Evolutionary conservation across 1,140 invertebrate species (phyloP), one percentile per base, ranked within the genome.

Genomic region (Matsumurasca onukii): DNA sequence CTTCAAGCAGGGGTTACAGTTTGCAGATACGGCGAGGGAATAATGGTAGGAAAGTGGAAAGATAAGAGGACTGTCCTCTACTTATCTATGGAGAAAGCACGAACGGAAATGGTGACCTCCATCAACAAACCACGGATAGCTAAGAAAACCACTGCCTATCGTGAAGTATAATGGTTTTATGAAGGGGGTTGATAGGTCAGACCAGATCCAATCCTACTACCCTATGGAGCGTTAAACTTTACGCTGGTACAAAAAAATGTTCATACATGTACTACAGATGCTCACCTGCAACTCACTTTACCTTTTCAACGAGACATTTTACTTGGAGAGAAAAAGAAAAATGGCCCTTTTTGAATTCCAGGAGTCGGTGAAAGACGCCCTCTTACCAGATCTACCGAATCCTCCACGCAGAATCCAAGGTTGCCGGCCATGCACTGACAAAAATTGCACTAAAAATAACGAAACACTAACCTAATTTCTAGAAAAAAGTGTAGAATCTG

Each of bases 151-250:
- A 34, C 25, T 69, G 24, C 48, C 70, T 20, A 67, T 71, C 25
- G 29, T 69, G 12, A 63, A 71, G 29, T 73, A 71, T 63, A 70
- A 72, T 66, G 55, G 57, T n/a, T 71, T 63, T 59, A 72, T 72
- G 67, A 61, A 48, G 31, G 69, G 63, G n/a, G 34, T 72, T 45
- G 69, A 69, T 57, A 25, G 64, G 22, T 20, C 13, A 15, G 72
- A 73, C 34, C 72, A 71, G 55, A 66, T 69, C 39, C 48, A 59
- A 15, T 3, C 52, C 0, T 71, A 73, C 45, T 71, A 73, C 55
- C 59, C 68, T n/a, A 52, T 59, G 25, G 70, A 71, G 27, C n/a
- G 68, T 39, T 71, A 73, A 66, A 73, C 65, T 15, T n/a, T 71
- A 20, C 66, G 67, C 22, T 73, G 70, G 68, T 73, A 73, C 31